Evolutionary conservation across 1,140 invertebrate genomes (phyloP).

Genomic region (Heliconius hewitsoni): DNA sequence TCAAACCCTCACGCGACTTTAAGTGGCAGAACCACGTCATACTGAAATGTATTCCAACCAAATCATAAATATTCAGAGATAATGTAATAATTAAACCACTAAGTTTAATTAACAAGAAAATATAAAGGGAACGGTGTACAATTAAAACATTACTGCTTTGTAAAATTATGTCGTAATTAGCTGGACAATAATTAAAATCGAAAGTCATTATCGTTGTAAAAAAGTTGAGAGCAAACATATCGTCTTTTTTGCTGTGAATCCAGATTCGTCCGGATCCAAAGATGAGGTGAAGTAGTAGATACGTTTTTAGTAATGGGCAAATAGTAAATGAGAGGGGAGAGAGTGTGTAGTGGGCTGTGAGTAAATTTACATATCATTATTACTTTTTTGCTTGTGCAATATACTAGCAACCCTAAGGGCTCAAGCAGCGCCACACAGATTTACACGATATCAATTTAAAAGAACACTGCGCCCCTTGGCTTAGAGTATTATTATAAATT

Average conservation of each 20-base stretch:
- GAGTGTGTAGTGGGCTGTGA: too few relatives aligned
- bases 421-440: too few relatives aligned
- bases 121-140: slow-evolving; percentile 60
- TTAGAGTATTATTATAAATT: background rate
- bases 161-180: slow-evolving; percentile 75
- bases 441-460: too few relatives aligned
- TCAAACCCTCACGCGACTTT: slow-evolving; percentile 47
- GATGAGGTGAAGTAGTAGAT: slow-evolving; percentile 7
- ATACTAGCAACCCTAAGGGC: too few relatives aligned
- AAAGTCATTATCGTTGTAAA: slow-evolving; percentile 67
- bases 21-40: slow-evolving; percentile 30
- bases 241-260: slow-evolving; percentile 52
- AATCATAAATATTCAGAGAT: slow-evolving; percentile 44
- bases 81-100: slow-evolving; percentile 60
- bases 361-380: background rate
- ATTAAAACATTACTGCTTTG: slow-evolving; percentile 76
- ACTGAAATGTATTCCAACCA: slow-evolving; percentile 28
- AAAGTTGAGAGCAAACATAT: slow-evolving; percentile 68
- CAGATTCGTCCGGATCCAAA: slow-evolving; percentile 51
- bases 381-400: too few relatives aligned
- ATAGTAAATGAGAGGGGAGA: background rate
- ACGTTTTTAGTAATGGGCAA: background rate
- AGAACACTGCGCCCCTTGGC: too few relatives aligned
- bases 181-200: slow-evolving; percentile 68
- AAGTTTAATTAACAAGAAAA: slow-evolving; percentile 61